Evolutionary conservation across 2,113 vertebrate species (phyloP).

Genomic region (Glareola pratincola): DNA sequence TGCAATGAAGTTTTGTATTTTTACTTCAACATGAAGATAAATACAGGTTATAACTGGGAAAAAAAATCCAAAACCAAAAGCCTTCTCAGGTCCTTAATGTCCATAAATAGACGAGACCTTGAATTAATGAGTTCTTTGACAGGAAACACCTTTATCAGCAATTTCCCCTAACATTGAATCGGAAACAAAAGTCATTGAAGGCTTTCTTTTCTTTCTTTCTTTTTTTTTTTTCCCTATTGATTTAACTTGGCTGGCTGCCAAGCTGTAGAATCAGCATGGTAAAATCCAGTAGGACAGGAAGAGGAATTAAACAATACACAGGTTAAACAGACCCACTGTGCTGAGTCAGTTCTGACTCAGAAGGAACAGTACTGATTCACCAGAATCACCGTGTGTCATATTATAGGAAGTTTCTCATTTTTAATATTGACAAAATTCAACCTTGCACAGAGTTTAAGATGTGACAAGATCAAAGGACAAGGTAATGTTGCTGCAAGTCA

Average conservation of each 20-base stretch:
- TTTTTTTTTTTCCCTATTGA: neutral
- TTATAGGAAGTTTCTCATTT: neutral
- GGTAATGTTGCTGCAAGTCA: neutral
- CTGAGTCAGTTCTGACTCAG: conserved; percentile 24
- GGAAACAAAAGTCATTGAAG: neutral
- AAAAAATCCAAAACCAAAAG: neutral
- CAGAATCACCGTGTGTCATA: neutral
- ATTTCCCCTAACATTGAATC: neutral
- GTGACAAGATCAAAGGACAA: neutral
- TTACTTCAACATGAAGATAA: neutral
- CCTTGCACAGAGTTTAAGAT: neutral
- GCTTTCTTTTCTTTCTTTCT: neutral
- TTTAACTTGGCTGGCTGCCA: neutral
- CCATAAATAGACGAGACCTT: neutral
- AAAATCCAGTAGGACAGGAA: neutral
- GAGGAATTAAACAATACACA: neutral
- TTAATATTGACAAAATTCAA: neutral
- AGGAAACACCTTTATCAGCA: neutral
- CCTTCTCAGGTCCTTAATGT: neutral
- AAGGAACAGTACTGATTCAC: neutral
- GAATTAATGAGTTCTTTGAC: neutral
- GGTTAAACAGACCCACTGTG: neutral
- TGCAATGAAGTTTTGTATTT: neutral
- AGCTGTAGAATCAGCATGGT: neutral
- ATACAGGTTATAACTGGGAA: neutral